A percentile compares a stretch with the other conserved stretches of the same genome.
Evolutionary conservation across 92 coral and sea anemone species (phyloP).

Genomic region (Parazoanthus darwini): DNA sequence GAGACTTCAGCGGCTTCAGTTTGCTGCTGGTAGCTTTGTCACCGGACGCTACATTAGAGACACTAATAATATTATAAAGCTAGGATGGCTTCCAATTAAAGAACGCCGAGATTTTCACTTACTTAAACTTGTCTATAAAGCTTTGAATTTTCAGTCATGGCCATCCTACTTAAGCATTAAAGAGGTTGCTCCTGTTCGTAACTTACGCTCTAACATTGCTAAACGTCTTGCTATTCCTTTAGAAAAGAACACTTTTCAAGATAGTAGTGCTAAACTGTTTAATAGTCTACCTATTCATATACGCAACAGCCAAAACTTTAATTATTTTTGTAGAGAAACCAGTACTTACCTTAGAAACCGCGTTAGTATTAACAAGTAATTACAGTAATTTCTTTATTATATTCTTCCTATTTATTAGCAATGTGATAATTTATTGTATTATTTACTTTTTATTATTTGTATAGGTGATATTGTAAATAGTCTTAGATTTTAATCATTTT

Average conservation of each 20-base stretch:
- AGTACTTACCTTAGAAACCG: slow-evolving; percentile 1
- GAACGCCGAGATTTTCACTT: slow-evolving; percentile 18
- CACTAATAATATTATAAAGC: slow-evolving; percentile 22
- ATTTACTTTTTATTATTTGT: too few species aligned
- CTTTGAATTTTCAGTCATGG: background rate
- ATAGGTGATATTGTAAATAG: too few species aligned
- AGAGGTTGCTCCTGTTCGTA: background rate
- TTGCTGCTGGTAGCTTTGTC: slow-evolving; percentile 54
- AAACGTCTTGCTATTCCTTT: background rate
- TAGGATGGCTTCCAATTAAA: slow-evolving; percentile 27
- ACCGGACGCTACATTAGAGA: slow-evolving; percentile 41
- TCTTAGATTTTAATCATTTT: too few species aligned
- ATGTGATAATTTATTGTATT: too few species aligned
- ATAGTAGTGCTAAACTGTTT: background rate
- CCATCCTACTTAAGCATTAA: background rate
- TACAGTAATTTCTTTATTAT: too few species aligned
- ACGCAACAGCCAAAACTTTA: background rate
- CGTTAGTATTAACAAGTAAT: too few species aligned
- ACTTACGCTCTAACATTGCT: background rate
- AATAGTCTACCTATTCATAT: background rate
- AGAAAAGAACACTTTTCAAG: background rate
- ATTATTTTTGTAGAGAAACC: background rate
- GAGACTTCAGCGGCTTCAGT: slow-evolving; percentile 49
- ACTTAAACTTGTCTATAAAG: slow-evolving; percentile 12
- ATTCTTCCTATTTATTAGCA: too few species aligned